Base-by-base conservation (phyloP, 2,797 vertebrate species). In the Lerista edwardsae region DNA sequence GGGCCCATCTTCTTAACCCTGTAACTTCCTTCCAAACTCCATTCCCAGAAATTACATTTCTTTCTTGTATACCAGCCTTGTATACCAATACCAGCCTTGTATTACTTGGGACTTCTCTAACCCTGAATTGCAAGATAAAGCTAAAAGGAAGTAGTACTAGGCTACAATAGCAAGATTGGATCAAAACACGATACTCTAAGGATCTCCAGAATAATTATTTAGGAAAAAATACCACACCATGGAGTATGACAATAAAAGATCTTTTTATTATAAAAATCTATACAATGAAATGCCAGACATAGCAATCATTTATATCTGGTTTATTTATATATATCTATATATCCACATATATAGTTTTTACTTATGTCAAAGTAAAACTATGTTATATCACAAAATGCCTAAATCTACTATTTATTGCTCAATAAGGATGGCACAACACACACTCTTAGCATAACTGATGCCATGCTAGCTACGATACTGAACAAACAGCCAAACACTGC, bases 391-490 rank as follows among this genome's bases (percentile, higher is more conserved):
- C 94, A 95, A 93, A 95, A 93, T 94, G 93, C 92, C 95, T 95
- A 96, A 88, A 90, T 93, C 94, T 95, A 95, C 91, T 89, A 90
- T 91, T 98, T 98, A 98, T 97, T 97, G 97, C 96, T 98, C 96
- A 94, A 95, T 96, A 96, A 96, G 95, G 95, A 97, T 97, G 97
- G 97, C 97, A 97, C 97, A 97, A 96, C 97, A 96, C 88, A 97
- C 93, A 96, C 93, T 95, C 96, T 93, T 71, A 93, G 96, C 94
- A 87, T 93, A 94, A 94, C 94, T 96, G 94, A 94, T 95, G 96
- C 97, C 97, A 98, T 97, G 97, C 97, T 96, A 96, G 91, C 95
- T 95, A 97, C 95, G 95, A 97, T 96, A 96, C 93, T 93, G 94
- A 94, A 92, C 92, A 95, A 94, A 94, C 92, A 95, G 95, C 94